Base-by-base conservation (phyloP, 1,140 invertebrate genomes). In the Octopus bimaculoides region DNA sequence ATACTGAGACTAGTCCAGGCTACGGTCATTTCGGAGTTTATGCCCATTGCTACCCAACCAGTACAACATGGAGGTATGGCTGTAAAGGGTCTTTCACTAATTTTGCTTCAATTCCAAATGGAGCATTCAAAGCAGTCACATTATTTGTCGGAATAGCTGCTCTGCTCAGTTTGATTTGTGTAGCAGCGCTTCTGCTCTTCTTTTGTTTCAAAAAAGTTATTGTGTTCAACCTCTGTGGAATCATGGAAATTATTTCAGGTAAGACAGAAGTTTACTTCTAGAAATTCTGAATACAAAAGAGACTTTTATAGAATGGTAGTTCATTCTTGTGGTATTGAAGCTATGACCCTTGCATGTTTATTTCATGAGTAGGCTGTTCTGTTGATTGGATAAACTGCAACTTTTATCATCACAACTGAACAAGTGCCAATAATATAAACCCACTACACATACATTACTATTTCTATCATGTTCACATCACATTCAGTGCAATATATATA, bases 161-260 rank as follows among this genome's bases (percentile, higher is more conserved):
- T 14, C 91, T 96, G 10, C 91, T 97, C 77, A 94, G 96, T 79
- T 90, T 97, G 75, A 90, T 98, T 80, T 95, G 95, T 52, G 95
- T 99, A 78, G 88, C 86, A 17, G 94, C 94, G 87, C 93, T 95
- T 61, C 94, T 99, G 92, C 91, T 98, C 12, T 93, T 98, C 83
- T 98, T 99, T 91, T 96, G 98, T 90, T 97, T 98, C 90, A 95
- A 96, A 89, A 95, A 95, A 88, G 96, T 95, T 0, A 96, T 95
- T n/a, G 96, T 98, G 8, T 99, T 97, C 90, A 94, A 96, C 86
- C 93, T 98, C 78, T 98, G 96, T 88, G 97, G 95, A 52, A 86
- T 87, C 77, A 80, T 88, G 20, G 84, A 88, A 79, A 75, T 88
- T 4, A 81, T 87, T 12, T 86, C 84, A 76, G 86, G 87, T 88